Base-by-base conservation (phyloP, 2,113 vertebrate species). In the Caloenas nicobarica region DNA sequence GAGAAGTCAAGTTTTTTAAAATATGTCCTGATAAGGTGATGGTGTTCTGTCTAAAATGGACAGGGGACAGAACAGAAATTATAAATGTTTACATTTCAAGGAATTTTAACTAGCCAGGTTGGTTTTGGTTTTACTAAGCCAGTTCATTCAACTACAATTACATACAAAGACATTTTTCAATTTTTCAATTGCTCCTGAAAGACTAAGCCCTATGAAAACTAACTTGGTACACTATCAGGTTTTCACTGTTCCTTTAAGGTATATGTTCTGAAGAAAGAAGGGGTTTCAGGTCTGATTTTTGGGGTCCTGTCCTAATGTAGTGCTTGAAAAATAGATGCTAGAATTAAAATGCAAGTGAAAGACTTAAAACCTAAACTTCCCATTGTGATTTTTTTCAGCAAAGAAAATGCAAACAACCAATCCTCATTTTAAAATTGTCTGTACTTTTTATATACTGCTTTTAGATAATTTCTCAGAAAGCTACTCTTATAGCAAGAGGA, bases 41-140 rank as follows among this genome's bases (percentile, higher is more conserved):
- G 2, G 1, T 16, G 60, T 69, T 44, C 44, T 80, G 13, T 9
- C 16, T 36, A 66, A 64, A 70, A 69, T 21, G 6, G 9, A 12
- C 5, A 36, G 11, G 6, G 2, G 2, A 44, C 7, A 73, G 24
- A 60, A 61, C 0, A 11, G 12, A 46, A 87, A 29, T 19, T 11
- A 50, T 25, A 28, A 76, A 46, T 4, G 4, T 33, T 51, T 81
- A 46, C 10, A 57, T 77, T 57, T 85, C 25, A 44, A 34, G 38
- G 11, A 60, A 4, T 44, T 70, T 65, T 69, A 54, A 62, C 22
- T 23, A 25, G 16, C 6, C 3, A 68, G 28, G 19, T 64, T 73
- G 42, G 13, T 4, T 36, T 68, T 38, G 28, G 7, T 34, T 68
- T 72, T 57, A 46, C 7, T 64, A 79, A 74, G 1, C 3, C 3